Percentiles rank a stretch among this genome's conserved stretches.
Conservation (phyloP, 2,113 vertebrate genomes). For the Platanista minor region DNA sequence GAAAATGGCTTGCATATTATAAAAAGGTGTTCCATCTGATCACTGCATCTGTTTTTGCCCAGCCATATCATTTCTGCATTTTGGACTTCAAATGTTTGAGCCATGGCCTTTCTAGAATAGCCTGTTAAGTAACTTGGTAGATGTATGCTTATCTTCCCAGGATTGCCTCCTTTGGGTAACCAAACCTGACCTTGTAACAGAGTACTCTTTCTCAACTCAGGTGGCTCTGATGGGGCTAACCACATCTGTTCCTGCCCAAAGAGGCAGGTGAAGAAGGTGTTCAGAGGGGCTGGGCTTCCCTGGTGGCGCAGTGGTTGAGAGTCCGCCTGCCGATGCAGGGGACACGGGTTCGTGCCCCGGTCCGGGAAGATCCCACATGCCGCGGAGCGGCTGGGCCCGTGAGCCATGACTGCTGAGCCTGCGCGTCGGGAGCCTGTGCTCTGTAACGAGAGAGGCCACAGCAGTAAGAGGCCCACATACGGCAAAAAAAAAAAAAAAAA, state of each 20-base stretch:
- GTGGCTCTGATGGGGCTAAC: background rate
- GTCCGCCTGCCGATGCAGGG: too few species aligned
- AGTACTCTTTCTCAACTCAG: background rate
- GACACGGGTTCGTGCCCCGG: too few species aligned
- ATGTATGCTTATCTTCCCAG: background rate
- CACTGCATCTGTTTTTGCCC: background rate
- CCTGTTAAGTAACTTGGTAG: background rate
- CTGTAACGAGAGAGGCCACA: too few species aligned
- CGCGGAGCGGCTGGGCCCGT: too few species aligned
- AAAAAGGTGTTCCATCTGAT: background rate
- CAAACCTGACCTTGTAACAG: background rate
- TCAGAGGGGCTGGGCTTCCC: too few species aligned
- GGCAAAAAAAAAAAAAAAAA: too few species aligned
- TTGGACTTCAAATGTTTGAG: constrained; percentile 2
- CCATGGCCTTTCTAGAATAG: background rate
- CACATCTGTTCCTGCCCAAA: background rate
- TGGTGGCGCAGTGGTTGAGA: too few species aligned
- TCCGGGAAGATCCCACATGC: too few species aligned
- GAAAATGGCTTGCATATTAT: background rate
- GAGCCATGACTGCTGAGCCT: too few species aligned
- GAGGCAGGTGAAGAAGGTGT: background rate
- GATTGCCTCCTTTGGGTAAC: background rate
- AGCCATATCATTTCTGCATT: background rate
- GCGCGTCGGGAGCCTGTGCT: too few species aligned
- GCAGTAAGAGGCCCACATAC: too few species aligned